Percentiles rank a stretch among this genome's conserved stretches.
These are phyloP conservation scores for Cephus spinipes DNA, from an alignment of 2,888 invertebrate genomes.

Conservation along the genomic window DNA sequence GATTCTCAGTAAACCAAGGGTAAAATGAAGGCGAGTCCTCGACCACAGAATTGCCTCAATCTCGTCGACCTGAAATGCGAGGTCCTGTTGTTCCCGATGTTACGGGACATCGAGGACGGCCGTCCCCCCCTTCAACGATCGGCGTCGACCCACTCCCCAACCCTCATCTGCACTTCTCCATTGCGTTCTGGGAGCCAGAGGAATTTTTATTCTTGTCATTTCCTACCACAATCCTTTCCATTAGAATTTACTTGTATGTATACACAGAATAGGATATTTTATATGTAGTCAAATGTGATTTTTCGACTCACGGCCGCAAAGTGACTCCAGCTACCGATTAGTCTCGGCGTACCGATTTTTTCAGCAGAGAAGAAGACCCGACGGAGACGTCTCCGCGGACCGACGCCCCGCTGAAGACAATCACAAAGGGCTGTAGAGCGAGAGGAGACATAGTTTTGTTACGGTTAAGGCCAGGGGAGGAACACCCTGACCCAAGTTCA, in stretches of 20 bases:
- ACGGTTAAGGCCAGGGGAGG: too few relatives aligned
- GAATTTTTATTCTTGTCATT: neutral
- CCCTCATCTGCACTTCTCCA: neutral
- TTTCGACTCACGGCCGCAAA: too few relatives aligned
- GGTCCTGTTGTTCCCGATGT: slow-evolving; percentile 14
- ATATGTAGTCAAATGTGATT: too few relatives aligned
- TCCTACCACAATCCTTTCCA: neutral
- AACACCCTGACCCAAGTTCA: too few relatives aligned
- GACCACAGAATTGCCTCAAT: slow-evolving; percentile 51
- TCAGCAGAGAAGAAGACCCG: too few relatives aligned
- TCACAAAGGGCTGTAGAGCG: too few relatives aligned
- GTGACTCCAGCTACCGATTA: too few relatives aligned
- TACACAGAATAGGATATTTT: neutral
- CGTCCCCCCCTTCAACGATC: neutral
- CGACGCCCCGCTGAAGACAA: too few relatives aligned
- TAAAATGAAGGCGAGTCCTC: slow-evolving; percentile 43
- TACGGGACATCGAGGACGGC: neutral
- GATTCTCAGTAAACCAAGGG: slow-evolving; percentile 14
- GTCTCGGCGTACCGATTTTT: too few relatives aligned
- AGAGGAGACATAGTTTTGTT: too few relatives aligned
- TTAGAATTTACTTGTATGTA: neutral
- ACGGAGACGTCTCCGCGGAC: too few relatives aligned
- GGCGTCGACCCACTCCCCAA: neutral
- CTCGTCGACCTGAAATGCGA: slow-evolving; percentile 22
- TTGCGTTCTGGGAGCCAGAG: neutral